Evolutionary conservation across 2,888 invertebrate species (phyloP), one percentile per base, ranked within the genome.

Genomic region (Euplexia lucipara): DNA sequence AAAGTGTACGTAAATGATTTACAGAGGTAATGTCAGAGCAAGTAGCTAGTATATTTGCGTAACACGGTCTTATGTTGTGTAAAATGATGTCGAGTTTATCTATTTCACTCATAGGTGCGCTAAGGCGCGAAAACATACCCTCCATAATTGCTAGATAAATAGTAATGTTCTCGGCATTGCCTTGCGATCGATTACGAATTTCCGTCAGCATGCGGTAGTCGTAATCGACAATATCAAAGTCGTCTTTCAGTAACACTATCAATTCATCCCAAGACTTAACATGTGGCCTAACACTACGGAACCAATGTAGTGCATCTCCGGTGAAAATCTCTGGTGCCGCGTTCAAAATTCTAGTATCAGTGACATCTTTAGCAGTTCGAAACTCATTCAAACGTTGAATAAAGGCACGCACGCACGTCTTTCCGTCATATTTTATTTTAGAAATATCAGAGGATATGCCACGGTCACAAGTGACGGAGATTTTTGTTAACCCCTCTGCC

Each of bases 381-480:
- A n/a, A 37, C n/a, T 37, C 37, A 37, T 37, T 37, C n/a, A 37
- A 37, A 16, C 37, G 37, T n/a, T 37, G 37, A n/a, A 37, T 37
- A 37, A 16, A 37, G 6, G 37, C 37, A 37, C 37, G 37, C n/a
- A 16, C 37, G 7, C 37, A 37, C n/a, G 37, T 37, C 6, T 37
- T 37, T 0, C 37, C 37, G 37, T 37, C 37, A 1, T 37, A 37
- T 37, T 37, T 37, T 37, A 37, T n/a, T 37, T 37, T 37, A n/a
- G 37, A 37, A 37, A 37, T 4, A 16, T 16, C 37, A 37, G 37
- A 41, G 18, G 41, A 18, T 41, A 41, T 16, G 41, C 41, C 41
- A 37, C 41, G 41, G 18, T 41, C 41, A 41, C 16, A 41, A 4
- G 41, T 41, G 41, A 41, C 41, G 41, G 41, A 41, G 18, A 41